These are phyloP conservation scores for Hypomecis atomaria DNA, from an alignment of 2,888 invertebrate species.

Conservation along the genomic window DNA sequence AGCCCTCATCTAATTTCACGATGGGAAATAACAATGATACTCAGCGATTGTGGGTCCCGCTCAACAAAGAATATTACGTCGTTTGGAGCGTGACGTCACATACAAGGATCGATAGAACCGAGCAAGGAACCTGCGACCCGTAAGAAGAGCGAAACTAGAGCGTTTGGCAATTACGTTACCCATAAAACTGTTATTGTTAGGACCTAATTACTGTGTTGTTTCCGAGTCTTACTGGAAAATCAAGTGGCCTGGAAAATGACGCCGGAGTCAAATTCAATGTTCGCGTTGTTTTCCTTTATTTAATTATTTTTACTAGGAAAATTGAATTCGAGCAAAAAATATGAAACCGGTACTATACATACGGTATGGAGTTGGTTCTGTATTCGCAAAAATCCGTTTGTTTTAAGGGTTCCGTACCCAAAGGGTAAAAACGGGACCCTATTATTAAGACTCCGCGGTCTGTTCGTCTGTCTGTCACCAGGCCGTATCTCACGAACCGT, in stretches of 20 bases:
- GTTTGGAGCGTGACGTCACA: conserved; percentile 30
- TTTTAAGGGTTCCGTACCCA: too few relatives aligned
- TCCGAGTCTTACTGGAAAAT: conserved; percentile 37
- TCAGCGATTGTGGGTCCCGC: conserved; percentile 16
- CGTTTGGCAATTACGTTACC: conserved; percentile 43
- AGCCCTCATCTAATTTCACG: conserved; percentile 16
- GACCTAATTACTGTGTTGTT: conserved; percentile 45
- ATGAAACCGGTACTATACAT: too few relatives aligned
- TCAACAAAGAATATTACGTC: conserved; percentile 33
- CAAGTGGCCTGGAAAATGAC: conserved; percentile 21
- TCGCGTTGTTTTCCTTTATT: conserved; percentile 1
- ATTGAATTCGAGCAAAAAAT: too few relatives aligned
- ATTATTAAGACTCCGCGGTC: too few relatives aligned
- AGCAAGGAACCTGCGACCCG: conserved; percentile 41
- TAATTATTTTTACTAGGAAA: not conserved
- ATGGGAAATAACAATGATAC: conserved; percentile 18
- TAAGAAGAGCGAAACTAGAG: conserved; percentile 42
- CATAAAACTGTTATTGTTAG: conserved; percentile 45
- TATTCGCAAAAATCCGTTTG: too few relatives aligned
- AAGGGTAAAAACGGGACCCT: too few relatives aligned
- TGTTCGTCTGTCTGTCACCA: too few relatives aligned
- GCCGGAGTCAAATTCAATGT: conserved; percentile 19
- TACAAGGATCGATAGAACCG: conserved; percentile 38
- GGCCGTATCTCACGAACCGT: too few relatives aligned
- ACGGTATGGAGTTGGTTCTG: too few relatives aligned